Percentiles rank a stretch among this genome's conserved stretches.
Evolutionary conservation across 2,113 vertebrate species (phyloP).

Genomic region (Crypturellus undulatus): DNA sequence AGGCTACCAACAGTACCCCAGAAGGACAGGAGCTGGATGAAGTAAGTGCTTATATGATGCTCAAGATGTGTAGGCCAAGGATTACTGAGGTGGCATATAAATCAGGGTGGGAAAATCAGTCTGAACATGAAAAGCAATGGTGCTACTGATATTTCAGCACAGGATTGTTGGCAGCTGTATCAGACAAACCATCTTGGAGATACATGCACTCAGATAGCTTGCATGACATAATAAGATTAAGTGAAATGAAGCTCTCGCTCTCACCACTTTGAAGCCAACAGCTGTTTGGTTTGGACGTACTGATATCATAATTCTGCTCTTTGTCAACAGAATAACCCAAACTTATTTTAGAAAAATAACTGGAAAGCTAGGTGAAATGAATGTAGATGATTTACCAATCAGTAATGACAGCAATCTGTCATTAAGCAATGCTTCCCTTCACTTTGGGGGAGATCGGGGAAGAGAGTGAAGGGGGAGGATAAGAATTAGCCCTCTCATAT

Average conservation of each 20-base stretch:
- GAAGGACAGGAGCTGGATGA: background rate
- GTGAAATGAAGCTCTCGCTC: background rate
- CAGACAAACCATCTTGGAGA: background rate
- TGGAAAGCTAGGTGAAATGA: background rate
- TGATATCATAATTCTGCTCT: background rate
- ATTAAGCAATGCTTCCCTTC: background rate
- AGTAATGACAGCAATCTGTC: background rate
- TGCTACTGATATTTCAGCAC: background rate
- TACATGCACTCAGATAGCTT: rapidly evolving
- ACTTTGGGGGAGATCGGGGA: background rate
- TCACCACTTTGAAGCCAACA: background rate
- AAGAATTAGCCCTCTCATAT: background rate
- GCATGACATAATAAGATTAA: background rate
- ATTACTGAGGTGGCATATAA: background rate
- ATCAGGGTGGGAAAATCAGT: background rate
- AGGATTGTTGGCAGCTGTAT: rapidly evolving
- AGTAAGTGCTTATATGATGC: background rate
- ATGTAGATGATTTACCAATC: background rate
- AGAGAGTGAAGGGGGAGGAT: background rate
- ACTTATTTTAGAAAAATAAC: background rate
- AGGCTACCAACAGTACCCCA: background rate
- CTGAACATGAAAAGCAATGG: background rate
- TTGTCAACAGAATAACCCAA: background rate
- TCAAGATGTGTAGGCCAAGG: background rate
- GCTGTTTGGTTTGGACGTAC: background rate